Percentiles rank a stretch among this genome's conserved stretches.
Conservation (phyloP, 2,113 vertebrate species). For the Thinocorus orbignyianus region DNA sequence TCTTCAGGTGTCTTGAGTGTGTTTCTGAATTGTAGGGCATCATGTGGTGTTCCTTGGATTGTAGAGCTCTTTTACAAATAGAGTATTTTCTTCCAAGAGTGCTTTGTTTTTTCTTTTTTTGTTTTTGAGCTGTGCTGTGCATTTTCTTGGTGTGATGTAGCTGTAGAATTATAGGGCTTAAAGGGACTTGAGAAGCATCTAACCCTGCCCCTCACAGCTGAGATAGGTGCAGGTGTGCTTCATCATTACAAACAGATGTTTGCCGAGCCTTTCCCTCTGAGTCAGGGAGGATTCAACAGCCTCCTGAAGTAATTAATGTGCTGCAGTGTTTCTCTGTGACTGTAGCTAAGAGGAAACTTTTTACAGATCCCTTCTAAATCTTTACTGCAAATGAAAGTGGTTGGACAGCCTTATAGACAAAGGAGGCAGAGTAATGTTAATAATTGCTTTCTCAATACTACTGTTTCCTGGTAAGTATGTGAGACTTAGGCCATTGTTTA, state of each 20-base stretch:
- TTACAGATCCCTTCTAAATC: background rate
- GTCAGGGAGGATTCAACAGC: background rate
- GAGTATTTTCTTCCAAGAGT: fast-evolving
- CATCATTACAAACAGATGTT: background rate
- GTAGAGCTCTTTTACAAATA: background rate
- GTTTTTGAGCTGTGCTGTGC: fast-evolving
- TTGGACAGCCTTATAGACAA: background rate
- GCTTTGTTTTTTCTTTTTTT: background rate
- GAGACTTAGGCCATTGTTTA: background rate
- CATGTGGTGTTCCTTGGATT: background rate
- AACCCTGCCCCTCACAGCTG: background rate
- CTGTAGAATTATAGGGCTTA: background rate
- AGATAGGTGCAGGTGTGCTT: background rate
- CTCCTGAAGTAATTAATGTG: too few species aligned
- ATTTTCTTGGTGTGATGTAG: background rate
- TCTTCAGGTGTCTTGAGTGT: background rate
- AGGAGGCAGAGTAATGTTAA: background rate
- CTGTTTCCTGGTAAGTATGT: background rate
- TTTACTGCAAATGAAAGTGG: background rate
- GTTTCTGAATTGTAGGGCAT: background rate
- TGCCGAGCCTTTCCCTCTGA: background rate
- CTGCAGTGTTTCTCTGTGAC: background rate
- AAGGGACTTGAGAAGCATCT: background rate
- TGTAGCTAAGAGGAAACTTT: background rate
- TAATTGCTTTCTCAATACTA: background rate